A percentile compares a stretch with the other conserved stretches of the same genome.
Conservation (phyloP, 2,113 vertebrate species). For the Haemorhous mexicanus region DNA sequence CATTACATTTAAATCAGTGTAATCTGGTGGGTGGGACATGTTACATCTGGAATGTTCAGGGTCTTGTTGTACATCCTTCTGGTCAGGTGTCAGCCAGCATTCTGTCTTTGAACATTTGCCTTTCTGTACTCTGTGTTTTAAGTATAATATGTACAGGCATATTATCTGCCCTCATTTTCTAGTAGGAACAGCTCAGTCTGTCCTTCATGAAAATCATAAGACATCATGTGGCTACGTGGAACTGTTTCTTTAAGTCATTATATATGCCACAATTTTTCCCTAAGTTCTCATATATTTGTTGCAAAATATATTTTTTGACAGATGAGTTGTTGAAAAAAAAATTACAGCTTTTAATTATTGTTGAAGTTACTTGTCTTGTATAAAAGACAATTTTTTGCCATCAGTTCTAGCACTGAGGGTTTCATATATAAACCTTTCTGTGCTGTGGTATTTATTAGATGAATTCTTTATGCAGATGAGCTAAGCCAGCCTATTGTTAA, state of each 20-base stretch:
- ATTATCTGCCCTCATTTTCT: not conserved
- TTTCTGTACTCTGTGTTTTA: not conserved
- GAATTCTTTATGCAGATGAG: not conserved
- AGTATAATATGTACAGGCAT: not conserved
- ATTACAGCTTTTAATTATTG: not conserved
- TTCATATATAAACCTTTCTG: not conserved
- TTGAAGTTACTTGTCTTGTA: not conserved
- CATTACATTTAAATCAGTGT: not conserved
- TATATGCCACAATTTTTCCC: not conserved
- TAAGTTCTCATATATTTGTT: not conserved
- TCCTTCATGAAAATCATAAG: not conserved
- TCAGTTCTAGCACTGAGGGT: not conserved
- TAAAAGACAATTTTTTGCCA: not conserved
- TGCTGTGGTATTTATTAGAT: not conserved
- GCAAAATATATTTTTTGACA: not conserved
- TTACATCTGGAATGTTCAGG: not conserved
- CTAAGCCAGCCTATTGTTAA: not conserved
- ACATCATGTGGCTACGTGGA: not conserved
- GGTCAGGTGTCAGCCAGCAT: not conserved
- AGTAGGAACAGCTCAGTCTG: not conserved
- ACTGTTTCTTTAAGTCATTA: not conserved
- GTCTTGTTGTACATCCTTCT: not conserved
- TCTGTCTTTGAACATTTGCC: not conserved
- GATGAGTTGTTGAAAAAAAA: not conserved
- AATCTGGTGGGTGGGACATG: fast-evolving